phyloP scores from a whole-genome alignment of 2,797 vertebrate species.

The Pipistrellus nathusii region DNA sequence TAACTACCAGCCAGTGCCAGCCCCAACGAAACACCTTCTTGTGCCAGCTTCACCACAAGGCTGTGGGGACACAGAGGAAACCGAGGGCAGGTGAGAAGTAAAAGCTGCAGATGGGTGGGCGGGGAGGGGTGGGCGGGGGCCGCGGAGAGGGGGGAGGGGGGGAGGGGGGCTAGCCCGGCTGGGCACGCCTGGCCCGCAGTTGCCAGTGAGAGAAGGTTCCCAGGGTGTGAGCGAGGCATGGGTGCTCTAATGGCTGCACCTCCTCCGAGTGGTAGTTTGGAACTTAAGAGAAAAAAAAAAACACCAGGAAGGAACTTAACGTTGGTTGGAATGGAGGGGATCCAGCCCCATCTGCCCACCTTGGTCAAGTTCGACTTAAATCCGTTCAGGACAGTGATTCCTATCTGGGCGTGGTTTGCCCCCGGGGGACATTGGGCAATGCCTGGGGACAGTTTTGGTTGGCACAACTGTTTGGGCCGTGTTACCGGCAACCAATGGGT shows the following conservation, averaged over 20 bases:
- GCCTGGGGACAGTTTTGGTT: not conserved
- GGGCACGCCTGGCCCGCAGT: not conserved
- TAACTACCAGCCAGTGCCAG: conserved; percentile 55
- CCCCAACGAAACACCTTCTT: conserved; percentile 5
- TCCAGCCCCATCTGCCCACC: not conserved
- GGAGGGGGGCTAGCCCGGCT: not conserved
- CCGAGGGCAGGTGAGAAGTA: not conserved
- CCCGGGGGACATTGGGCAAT: not conserved
- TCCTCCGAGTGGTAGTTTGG: not conserved
- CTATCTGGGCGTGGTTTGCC: not conserved
- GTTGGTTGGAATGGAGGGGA: not conserved
- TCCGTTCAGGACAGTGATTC: not conserved
- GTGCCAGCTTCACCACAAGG: conserved; percentile 52
- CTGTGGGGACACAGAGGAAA: conserved; percentile 71
- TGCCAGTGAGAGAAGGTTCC: not conserved
- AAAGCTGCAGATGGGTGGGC: conserved; percentile 10
- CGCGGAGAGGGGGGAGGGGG: not conserved
- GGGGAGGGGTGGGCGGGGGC: not conserved
- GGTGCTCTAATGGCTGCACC: not conserved
- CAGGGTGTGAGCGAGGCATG: not conserved
- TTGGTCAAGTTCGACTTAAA: not conserved
- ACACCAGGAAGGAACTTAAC: not conserved
- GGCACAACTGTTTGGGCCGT: not conserved
- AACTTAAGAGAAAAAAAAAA: not conserved
- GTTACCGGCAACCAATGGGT: not conserved